These are phyloP conservation scores for Chinchilla lanigera DNA, from an alignment of 2,113 vertebrate genomes.

Conservation along the genomic window DNA sequence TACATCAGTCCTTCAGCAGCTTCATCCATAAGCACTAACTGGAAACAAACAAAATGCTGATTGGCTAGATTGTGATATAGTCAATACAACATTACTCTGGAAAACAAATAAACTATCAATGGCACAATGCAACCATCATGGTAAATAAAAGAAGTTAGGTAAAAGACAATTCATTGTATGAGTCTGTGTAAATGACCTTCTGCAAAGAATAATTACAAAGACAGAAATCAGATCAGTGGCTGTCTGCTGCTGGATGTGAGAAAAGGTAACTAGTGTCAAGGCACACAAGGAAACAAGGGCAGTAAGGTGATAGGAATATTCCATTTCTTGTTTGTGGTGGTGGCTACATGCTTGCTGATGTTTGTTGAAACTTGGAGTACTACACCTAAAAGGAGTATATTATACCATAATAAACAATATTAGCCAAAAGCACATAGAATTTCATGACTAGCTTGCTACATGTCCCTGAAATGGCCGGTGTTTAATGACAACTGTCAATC, in stretches of 20 bases:
- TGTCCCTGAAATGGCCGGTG: neutral
- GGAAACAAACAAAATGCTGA: neutral
- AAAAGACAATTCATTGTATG: too few species aligned
- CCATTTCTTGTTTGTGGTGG: neutral
- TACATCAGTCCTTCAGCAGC: neutral
- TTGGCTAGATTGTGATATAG: neutral
- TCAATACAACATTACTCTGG: neutral
- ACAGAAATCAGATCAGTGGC: neutral
- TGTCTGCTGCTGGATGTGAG: neutral
- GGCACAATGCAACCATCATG: neutral
- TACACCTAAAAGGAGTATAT: neutral
- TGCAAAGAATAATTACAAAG: too few species aligned
- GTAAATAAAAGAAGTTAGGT: neutral
- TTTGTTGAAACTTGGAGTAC: neutral
- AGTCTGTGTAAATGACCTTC: too few species aligned
- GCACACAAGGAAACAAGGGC: neutral
- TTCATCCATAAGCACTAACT: neutral
- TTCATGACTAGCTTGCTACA: neutral
- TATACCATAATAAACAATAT: slow-evolving; percentile 17
- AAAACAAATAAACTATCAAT: neutral
- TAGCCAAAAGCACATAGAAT: neutral
- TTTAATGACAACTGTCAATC: neutral
- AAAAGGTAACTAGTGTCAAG: neutral
- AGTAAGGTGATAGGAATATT: neutral
- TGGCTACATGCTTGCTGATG: neutral